These are phyloP conservation scores for Cichladusa arquata DNA, from an alignment of 2,113 vertebrate species.

Conservation along the genomic window DNA sequence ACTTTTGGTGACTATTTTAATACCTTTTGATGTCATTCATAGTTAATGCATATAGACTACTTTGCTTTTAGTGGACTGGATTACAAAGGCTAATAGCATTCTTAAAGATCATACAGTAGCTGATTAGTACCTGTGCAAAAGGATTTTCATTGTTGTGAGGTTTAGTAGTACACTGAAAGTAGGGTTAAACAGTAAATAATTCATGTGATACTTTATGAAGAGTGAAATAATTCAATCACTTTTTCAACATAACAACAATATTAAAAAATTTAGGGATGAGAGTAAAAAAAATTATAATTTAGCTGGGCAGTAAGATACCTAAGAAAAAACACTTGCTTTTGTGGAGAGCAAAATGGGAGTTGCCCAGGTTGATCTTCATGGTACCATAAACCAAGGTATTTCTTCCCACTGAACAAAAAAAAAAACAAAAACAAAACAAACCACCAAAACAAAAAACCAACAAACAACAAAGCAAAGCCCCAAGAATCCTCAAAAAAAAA, in stretches of 20 bases:
- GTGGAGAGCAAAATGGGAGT: neutral
- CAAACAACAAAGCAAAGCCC: too few species aligned
- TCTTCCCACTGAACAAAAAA: neutral
- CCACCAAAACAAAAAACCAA: neutral
- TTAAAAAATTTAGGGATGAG: neutral
- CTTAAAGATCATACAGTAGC: neutral
- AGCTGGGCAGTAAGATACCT: neutral
- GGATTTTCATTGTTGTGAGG: neutral
- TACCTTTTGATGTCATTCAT: neutral
- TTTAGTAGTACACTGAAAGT: neutral
- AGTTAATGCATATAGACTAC: neutral
- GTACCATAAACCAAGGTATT: neutral
- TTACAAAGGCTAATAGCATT: neutral
- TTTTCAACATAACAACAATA: neutral
- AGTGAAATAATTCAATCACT: neutral
- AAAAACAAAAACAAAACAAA: too few species aligned
- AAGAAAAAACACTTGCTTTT: neutral
- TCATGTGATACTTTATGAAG: neutral
- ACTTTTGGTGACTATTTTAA: neutral
- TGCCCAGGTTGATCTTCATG: neutral
- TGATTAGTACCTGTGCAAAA: neutral
- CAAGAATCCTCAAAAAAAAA: too few species aligned
- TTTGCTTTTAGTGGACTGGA: neutral
- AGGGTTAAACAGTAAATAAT: neutral
- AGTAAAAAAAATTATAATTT: neutral